Conservation (phyloP, 2,888 invertebrate species). For the Drosophila trichaetosa region DNA sequence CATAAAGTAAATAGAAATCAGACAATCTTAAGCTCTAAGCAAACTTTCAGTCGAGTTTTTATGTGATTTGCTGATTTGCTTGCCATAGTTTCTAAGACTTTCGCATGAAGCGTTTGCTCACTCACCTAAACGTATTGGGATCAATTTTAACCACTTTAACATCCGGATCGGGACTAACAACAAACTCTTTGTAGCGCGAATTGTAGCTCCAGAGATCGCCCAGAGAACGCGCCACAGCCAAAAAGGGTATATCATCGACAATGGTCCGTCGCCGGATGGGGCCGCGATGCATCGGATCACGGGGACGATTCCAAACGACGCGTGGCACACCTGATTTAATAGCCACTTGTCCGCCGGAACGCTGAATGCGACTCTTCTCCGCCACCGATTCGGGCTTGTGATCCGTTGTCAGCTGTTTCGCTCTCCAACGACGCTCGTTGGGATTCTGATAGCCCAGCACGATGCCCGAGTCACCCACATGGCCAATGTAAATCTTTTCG, state of each 20-base stretch:
- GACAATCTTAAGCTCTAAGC: not conserved
- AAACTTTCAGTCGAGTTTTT: not conserved
- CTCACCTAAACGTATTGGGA: constrained; percentile 88
- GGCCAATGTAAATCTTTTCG: constrained; percentile 98
- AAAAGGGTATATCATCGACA: constrained; percentile 96
- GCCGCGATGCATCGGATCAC: constrained; percentile 88
- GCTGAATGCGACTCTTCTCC: constrained; percentile 93
- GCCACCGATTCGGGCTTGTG: constrained; percentile 96
- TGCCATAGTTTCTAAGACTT: not conserved
- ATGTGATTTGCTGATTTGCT: not conserved
- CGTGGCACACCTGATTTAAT: constrained; percentile 94
- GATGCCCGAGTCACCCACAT: constrained; percentile 99
- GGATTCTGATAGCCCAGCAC: constrained; percentile 93
- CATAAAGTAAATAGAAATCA: not conserved
- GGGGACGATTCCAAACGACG: constrained; percentile 98
- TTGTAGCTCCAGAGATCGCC: constrained; percentile 99
- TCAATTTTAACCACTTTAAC: constrained; percentile 94
- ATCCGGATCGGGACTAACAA: constrained; percentile 99
- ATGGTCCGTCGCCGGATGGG: constrained; percentile 95
- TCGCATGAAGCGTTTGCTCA: not conserved
- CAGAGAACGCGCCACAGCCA: constrained; percentile 97
- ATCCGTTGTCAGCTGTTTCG: constrained; percentile 93
- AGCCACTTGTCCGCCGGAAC: constrained; percentile 91
- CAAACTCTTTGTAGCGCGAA: constrained; percentile 94
- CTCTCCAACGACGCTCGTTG: constrained; percentile 90